These are phyloP conservation scores for Hippopotamus amphibius DNA, from an alignment of 2,113 vertebrate species.

Conservation along the genomic window DNA sequence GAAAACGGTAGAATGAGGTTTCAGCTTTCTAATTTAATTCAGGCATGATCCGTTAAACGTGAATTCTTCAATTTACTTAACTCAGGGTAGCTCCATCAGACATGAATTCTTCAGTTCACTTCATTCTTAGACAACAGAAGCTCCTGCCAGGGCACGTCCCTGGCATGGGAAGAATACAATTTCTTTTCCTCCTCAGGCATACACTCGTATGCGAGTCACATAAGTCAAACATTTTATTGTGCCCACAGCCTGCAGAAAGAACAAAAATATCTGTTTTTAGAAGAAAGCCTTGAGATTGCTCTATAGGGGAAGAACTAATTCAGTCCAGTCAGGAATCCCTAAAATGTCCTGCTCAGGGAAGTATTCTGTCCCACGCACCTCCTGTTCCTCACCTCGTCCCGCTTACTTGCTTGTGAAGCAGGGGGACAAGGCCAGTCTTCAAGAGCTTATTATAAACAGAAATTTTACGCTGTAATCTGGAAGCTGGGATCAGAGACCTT, in stretches of 20 bases:
- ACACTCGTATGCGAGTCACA: background rate
- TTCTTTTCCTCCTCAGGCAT: constrained; percentile 6
- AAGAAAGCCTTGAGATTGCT: background rate
- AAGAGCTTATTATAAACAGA: background rate
- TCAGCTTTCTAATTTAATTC: background rate
- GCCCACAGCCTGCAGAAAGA: background rate
- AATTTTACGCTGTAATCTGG: background rate
- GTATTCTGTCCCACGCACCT: too few relatives aligned
- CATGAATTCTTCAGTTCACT: background rate
- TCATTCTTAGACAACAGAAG: background rate
- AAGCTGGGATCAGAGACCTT: background rate
- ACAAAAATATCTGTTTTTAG: background rate
- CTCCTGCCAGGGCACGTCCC: constrained; percentile 11
- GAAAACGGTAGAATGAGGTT: background rate
- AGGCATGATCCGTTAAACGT: background rate
- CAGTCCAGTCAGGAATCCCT: too few relatives aligned
- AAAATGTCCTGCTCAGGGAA: too few relatives aligned
- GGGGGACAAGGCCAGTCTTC: background rate
- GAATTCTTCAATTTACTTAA: background rate
- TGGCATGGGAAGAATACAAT: background rate
- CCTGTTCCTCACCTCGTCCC: background rate
- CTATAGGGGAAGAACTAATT: background rate
- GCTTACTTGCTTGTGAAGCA: background rate
- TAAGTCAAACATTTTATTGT: accelerated
- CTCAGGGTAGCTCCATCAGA: background rate